A percentile compares a stretch with the other conserved stretches of the same genome.
Evolutionary conservation across 2,797 vertebrate genomes (phyloP).

Genomic region (Characodon lateralis): DNA sequence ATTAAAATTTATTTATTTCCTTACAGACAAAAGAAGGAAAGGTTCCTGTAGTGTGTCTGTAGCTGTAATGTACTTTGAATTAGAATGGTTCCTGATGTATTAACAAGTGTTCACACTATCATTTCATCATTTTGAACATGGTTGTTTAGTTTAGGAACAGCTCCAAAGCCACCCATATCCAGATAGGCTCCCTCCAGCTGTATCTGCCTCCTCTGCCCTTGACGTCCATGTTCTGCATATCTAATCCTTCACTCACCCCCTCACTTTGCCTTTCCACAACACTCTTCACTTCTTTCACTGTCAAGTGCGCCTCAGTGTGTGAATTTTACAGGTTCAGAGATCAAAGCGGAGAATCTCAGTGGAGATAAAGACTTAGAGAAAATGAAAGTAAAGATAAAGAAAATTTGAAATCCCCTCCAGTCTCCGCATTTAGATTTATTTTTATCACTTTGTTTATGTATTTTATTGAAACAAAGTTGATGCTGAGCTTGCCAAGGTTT

Average conservation of each 20-base stretch:
- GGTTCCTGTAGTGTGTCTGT: slow-evolving; percentile 5
- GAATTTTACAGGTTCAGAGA: slow-evolving; percentile 75
- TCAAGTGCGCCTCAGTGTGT: slow-evolving; percentile 62
- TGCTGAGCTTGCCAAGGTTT: slow-evolving; percentile 29
- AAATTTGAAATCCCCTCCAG: slow-evolving; percentile 60
- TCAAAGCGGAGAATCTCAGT: slow-evolving; percentile 67
- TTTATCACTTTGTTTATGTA: slow-evolving; percentile 65
- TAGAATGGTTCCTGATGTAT: slow-evolving; percentile 36
- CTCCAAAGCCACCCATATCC: slow-evolving; percentile 55
- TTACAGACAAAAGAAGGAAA: not conserved
- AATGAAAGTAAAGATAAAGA: slow-evolving; percentile 67
- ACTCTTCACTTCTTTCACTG: slow-evolving; percentile 62
- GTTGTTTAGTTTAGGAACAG: slow-evolving; percentile 59
- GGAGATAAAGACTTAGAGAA: slow-evolving; percentile 60
- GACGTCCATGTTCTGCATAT: slow-evolving; percentile 75
- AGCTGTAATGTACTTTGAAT: slow-evolving; percentile 25
- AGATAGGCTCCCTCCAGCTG: slow-evolving; percentile 67
- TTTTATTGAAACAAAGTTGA: slow-evolving; percentile 52
- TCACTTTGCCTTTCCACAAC: slow-evolving; percentile 62
- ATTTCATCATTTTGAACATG: slow-evolving; percentile 57
- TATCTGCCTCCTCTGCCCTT: slow-evolving; percentile 76
- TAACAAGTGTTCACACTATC: slow-evolving; percentile 45
- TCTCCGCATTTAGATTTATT: slow-evolving; percentile 68
- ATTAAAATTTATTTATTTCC: not conserved
- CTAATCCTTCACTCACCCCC: slow-evolving; percentile 70